phyloP scores from a whole-genome alignment of 2,113 vertebrate genomes.

The Rallus limicola region DNA sequence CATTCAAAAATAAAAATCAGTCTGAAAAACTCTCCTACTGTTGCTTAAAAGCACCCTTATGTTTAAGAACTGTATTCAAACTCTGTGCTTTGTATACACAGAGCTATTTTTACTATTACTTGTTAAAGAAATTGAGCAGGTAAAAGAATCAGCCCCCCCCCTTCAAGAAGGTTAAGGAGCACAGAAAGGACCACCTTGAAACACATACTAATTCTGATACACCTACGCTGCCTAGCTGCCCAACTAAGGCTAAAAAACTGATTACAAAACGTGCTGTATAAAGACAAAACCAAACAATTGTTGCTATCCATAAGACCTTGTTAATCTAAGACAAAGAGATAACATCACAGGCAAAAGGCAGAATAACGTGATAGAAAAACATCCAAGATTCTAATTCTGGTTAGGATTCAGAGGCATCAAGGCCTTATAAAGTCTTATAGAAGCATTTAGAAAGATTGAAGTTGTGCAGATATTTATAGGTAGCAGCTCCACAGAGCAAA shows the following conservation, averaged over 20 bases:
- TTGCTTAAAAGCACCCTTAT: neutral
- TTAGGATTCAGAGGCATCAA: neutral
- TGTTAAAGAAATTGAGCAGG: neutral
- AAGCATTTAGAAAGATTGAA: neutral
- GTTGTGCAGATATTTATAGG: neutral
- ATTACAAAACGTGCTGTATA: neutral
- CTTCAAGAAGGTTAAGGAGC: neutral
- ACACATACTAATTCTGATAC: neutral
- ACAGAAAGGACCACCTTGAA: neutral
- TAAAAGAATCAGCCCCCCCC: neutral
- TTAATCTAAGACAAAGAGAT: neutral
- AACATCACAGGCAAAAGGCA: neutral
- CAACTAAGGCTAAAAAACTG: neutral
- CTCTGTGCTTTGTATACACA: neutral
- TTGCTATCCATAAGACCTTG: neutral
- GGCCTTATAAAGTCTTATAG: neutral
- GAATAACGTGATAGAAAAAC: neutral
- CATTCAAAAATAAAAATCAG: neutral
- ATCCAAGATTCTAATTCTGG: neutral
- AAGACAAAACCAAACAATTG: neutral
- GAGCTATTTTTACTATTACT: neutral
- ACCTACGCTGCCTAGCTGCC: neutral
- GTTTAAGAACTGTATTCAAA: neutral
- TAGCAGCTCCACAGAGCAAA: neutral
- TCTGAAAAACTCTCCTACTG: neutral